Conservation (phyloP, 2,888 invertebrate genomes). For the Neelides folsomi region DNA sequence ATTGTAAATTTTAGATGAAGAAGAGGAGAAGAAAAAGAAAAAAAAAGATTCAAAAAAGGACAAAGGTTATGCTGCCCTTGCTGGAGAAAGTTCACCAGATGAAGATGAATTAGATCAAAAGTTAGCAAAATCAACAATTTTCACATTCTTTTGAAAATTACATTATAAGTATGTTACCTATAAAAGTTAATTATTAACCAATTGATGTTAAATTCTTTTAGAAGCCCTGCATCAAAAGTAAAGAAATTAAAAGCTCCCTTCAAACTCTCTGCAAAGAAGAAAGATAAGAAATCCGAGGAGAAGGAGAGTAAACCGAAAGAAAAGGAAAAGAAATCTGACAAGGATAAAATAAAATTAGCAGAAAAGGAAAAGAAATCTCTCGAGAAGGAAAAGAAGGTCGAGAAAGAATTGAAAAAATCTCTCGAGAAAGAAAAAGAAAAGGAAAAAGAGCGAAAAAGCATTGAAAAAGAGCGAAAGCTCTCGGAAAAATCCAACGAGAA, state of each 20-base stretch:
- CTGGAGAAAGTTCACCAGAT: constrained; percentile 30
- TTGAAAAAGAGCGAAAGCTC: constrained; percentile 12
- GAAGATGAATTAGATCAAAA: constrained; percentile 24
- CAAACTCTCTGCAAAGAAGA: constrained; percentile 24
- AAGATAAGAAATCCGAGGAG: constrained; percentile 5
- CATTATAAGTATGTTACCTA: no score
- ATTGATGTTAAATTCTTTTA: no score
- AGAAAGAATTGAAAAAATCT: constrained; percentile 9
- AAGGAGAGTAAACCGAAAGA: constrained; percentile 13
- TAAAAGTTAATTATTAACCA: no score
- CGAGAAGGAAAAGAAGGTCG: constrained; percentile 20
- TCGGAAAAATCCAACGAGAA: not conserved
- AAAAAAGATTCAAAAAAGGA: constrained; percentile 30
- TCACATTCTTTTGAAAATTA: no score
- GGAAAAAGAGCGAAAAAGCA: constrained; percentile 9
- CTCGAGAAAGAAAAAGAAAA: constrained; percentile 15
- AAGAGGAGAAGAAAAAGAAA: constrained; percentile 29
- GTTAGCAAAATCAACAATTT: no score
- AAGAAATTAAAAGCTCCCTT: constrained; percentile 28
- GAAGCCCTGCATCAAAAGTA: constrained; percentile 25
- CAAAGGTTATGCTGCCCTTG: constrained; percentile 27
- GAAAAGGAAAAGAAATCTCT: constrained; percentile 14
- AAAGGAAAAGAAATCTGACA: constrained; percentile 15
- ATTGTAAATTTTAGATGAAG: constrained; percentile 13
- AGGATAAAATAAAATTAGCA: constrained; percentile 17